A percentile compares a stretch with the other conserved stretches of the same genome.
These are phyloP conservation scores for Chaetorhynchus papuensis DNA, from an alignment of 2,113 vertebrate genomes.

Conservation along the genomic window DNA sequence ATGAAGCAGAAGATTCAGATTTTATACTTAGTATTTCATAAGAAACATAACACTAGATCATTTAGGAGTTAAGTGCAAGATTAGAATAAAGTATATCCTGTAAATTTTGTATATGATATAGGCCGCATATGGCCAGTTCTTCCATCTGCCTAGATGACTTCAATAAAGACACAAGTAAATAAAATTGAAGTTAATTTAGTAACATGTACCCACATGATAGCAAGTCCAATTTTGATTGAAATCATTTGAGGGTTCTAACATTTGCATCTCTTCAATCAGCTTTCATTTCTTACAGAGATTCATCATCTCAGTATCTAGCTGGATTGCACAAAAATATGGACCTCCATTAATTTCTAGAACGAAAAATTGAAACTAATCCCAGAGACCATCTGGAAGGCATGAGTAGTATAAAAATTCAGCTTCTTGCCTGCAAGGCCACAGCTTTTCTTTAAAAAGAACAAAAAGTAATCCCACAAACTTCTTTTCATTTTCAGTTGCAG, in stretches of 20 bases:
- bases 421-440: background rate
- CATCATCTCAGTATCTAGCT: constrained; percentile 6
- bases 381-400: constrained; percentile 22
- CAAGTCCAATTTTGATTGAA: constrained; percentile 59
- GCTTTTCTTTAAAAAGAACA: background rate
- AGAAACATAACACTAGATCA: background rate
- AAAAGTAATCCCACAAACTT: background rate
- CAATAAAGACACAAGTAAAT: constrained; percentile 26
- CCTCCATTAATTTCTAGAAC: constrained; percentile 36
- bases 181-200: constrained; percentile 56
- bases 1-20: background rate
- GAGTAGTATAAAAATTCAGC: background rate
- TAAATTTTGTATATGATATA: background rate
- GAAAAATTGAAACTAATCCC: constrained; percentile 20
- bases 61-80: constrained; percentile 6
- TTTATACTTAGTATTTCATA: background rate
- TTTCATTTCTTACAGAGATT: constrained; percentile 32
- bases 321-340: constrained; percentile 19
- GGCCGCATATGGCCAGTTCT: constrained; percentile 50
- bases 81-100: constrained; percentile 7
- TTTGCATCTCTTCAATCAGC: constrained; percentile 57
- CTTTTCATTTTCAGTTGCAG: background rate
- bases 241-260: constrained; percentile 51
- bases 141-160: constrained; percentile 58
- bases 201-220: constrained; percentile 48